A percentile compares a stretch with the other conserved stretches of the same genome.
phyloP scores from a whole-genome alignment of 2,113 vertebrate species.

The Festucalex cinctus region DNA sequence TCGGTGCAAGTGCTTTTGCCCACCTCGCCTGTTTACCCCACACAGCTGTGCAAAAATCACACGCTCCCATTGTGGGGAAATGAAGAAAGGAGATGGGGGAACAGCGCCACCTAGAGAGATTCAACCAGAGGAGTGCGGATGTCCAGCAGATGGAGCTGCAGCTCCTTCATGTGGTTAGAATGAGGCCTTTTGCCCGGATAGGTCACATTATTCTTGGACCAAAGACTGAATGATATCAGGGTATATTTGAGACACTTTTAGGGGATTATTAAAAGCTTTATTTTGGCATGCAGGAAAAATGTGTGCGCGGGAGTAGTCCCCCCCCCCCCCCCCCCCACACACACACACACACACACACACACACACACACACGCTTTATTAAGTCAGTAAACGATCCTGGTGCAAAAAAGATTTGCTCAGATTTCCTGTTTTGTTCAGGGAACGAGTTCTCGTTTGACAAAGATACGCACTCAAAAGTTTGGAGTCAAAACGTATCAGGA shows the following conservation, averaged over 20 bases:
- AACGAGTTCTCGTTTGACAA: neutral
- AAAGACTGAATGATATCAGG: neutral
- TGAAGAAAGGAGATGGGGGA: constrained; percentile 7
- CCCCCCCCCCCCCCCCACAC: too few species aligned
- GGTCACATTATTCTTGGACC: neutral
- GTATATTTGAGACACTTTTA: neutral
- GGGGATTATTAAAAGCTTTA: constrained; percentile 28
- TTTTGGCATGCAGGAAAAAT: neutral
- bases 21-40: constrained; percentile 19
- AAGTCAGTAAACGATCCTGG: neutral
- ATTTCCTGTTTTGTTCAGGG: constrained; percentile 3
- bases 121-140: neutral
- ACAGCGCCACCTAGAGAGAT: constrained; percentile 31
- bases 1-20: too few species aligned
- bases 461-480: neutral
- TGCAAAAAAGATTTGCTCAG: neutral
- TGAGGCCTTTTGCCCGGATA: neutral
- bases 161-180: constrained; percentile 11
- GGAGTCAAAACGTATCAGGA: constrained; percentile 29
- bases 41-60: constrained; percentile 37
- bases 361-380: neutral
- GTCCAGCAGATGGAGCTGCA: constrained; percentile 49
- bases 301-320: neutral
- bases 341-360: neutral
- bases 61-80: constrained; percentile 1